These are phyloP conservation scores for Eristalis tenax DNA, from an alignment of 2,888 invertebrate species.

Conservation along the genomic window DNA sequence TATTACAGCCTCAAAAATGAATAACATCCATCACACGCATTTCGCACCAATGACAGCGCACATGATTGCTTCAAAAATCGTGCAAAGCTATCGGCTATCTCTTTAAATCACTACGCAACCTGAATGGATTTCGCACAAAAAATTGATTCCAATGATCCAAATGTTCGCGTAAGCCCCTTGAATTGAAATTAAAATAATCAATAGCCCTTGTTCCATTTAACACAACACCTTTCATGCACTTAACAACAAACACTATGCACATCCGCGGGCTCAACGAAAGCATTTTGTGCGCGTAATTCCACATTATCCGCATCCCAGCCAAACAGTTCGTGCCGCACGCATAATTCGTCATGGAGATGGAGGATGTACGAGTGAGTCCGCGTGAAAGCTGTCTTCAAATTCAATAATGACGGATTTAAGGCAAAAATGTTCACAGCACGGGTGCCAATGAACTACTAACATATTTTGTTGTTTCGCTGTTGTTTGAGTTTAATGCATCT, in stretches of 20 bases:
- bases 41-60: too few relatives aligned
- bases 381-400: constrained; percentile 5
- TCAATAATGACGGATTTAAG: constrained; percentile 1
- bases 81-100: too few relatives aligned
- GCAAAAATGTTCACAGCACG: not conserved
- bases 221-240: not conserved
- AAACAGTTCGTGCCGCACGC: not conserved
- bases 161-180: not conserved
- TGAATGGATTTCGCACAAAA: too few relatives aligned
- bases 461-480: not conserved
- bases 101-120: too few relatives aligned
- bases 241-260: not conserved
- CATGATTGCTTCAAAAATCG: too few relatives aligned
- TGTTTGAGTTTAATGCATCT: not conserved
- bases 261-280: not conserved
- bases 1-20: too few relatives aligned
- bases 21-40: too few relatives aligned
- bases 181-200: not conserved
- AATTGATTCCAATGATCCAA: too few relatives aligned
- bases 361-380: not conserved
- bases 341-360: not conserved
- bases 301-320: not conserved
- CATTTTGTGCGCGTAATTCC: constrained; percentile 1
- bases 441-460: not conserved
- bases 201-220: not conserved